A percentile compares a stretch with the other conserved stretches of the same genome.
Evolutionary conservation across 2,113 vertebrate genomes (phyloP).

Genomic region (Pandion haliaetus): DNA sequence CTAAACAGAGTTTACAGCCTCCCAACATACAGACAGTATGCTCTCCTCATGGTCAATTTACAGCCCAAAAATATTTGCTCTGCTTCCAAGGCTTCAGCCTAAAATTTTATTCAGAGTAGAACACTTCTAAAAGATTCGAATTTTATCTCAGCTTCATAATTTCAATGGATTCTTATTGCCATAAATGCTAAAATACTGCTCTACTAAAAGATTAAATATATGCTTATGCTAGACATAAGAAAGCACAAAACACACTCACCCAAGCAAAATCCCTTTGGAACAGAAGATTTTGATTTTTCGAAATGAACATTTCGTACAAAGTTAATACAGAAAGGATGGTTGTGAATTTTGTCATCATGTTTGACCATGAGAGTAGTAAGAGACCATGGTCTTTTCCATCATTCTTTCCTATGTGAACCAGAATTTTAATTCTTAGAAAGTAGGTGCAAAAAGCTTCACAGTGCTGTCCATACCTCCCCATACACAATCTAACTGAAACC

Average conservation of each 20-base stretch:
- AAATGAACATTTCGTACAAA: accelerated
- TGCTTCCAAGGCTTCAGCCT: neutral
- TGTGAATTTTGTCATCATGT: neutral
- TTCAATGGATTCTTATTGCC: neutral
- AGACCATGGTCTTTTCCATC: neutral
- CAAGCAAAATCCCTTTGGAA: neutral
- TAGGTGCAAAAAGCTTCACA: neutral
- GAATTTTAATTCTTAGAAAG: neutral
- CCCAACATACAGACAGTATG: neutral
- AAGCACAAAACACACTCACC: neutral
- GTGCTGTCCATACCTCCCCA: no score
- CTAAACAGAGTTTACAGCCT: neutral
- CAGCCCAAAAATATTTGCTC: neutral
- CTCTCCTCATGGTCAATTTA: neutral
- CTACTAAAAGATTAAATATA: neutral
- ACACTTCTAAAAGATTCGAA: neutral
- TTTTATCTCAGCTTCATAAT: neutral
- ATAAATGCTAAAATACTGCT: neutral
- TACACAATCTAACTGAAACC: neutral
- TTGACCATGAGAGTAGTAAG: neutral
- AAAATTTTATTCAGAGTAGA: neutral
- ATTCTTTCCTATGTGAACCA: neutral
- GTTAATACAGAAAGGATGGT: neutral
- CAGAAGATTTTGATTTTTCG: neutral
- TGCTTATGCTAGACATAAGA: neutral